Evolutionary conservation across 2,888 invertebrate genomes (phyloP).

Genomic region (Spodoptera littoralis): DNA sequence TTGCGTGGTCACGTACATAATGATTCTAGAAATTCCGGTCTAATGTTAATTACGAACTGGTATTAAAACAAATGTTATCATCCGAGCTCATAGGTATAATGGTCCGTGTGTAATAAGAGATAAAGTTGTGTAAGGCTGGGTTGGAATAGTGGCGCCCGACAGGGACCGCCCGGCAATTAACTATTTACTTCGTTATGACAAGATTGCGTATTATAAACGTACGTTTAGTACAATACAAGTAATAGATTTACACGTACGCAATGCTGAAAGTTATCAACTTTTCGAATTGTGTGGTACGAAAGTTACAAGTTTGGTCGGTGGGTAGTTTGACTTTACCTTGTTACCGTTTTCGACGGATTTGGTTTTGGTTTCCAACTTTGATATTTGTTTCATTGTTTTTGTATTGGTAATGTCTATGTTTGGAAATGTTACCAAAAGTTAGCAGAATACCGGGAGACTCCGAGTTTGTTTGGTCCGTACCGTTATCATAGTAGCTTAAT

Average conservation of each 20-base stretch:
- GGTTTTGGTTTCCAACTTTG: conserved; percentile 17
- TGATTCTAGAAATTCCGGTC: conserved; percentile 35
- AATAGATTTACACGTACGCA: conserved; percentile 32
- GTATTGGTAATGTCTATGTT: conserved; percentile 1
- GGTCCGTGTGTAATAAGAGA: conserved; percentile 56
- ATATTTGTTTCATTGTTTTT: conserved; percentile 5
- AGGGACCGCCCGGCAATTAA: conserved; percentile 59
- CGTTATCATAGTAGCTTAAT: no score
- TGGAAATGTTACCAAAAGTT: background rate
- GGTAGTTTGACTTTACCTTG: conserved; percentile 28
- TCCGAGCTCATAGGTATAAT: conserved; percentile 27
- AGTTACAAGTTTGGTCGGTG: conserved; percentile 19
- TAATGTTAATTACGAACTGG: conserved; percentile 49
- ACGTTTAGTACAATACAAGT: conserved; percentile 35
- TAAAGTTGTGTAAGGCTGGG: conserved; percentile 54
- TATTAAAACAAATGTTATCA: conserved; percentile 51
- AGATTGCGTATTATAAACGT: conserved; percentile 59
- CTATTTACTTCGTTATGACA: conserved; percentile 61
- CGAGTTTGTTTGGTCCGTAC: no score
- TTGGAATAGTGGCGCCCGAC: conserved; percentile 33
- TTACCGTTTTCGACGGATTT: conserved; percentile 13
- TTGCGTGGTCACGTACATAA: conserved; percentile 11
- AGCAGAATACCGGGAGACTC: no score
- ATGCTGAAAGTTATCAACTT: conserved; percentile 22
- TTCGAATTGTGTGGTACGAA: conserved; percentile 14